These are phyloP conservation scores for Drosophila pandora DNA, from an alignment of 1,140 invertebrate genomes.

Conservation along the genomic window DNA sequence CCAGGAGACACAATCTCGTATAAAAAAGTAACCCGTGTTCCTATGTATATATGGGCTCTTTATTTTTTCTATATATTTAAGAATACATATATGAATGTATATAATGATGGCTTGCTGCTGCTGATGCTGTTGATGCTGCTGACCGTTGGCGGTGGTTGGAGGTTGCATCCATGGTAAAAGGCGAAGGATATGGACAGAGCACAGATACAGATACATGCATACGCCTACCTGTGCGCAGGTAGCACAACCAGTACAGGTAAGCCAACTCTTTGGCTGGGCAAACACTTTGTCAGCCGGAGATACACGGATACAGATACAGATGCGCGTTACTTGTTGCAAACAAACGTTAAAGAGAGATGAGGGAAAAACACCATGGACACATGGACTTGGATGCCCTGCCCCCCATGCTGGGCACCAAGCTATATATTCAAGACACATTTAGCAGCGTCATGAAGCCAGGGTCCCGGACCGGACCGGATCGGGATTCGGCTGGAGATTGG, in stretches of 20 bases:
- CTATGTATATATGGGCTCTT: slow-evolving; percentile 14
- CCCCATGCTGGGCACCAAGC: slow-evolving; percentile 47
- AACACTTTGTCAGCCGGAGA: slow-evolving; percentile 40
- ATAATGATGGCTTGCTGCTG: slow-evolving; percentile 40
- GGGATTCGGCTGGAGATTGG: slow-evolving; percentile 38
- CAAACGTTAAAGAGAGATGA: slow-evolving; percentile 65
- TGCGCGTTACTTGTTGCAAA: slow-evolving; percentile 75
- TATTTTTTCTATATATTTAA: not conserved
- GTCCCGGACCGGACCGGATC: slow-evolving; percentile 33
- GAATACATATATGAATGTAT: slow-evolving; percentile 25
- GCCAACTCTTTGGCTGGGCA: slow-evolving; percentile 63
- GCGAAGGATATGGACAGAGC: slow-evolving; percentile 56
- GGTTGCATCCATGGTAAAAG: slow-evolving; percentile 32
- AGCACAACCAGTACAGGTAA: slow-evolving; percentile 61
- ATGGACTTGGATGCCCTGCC: slow-evolving; percentile 42
- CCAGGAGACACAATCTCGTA: slow-evolving; percentile 33
- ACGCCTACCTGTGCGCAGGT: slow-evolving; percentile 78
- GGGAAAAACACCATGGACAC: slow-evolving; percentile 23
- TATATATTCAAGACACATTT: slow-evolving; percentile 42
- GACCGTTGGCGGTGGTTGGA: slow-evolving; percentile 57
- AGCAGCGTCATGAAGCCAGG: slow-evolving; percentile 63
- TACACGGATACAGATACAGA: slow-evolving; percentile 48
- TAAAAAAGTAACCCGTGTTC: slow-evolving; percentile 25
- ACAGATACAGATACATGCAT: slow-evolving; percentile 53
- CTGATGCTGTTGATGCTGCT: slow-evolving; percentile 50